phyloP scores from a whole-genome alignment of 2,888 invertebrate species.

The Sarcophaga subvicina region DNA sequence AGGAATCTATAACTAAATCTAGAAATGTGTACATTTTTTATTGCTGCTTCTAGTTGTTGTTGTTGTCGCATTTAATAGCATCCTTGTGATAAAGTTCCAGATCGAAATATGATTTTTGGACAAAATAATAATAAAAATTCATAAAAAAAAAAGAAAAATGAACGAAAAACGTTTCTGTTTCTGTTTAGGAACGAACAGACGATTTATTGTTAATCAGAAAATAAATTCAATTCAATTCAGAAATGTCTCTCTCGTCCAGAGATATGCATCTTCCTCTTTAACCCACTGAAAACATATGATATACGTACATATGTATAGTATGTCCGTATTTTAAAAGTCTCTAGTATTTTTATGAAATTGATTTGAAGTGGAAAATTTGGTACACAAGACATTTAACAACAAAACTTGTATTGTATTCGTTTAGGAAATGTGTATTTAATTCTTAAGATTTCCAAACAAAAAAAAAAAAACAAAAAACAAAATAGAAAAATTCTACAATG shows the following conservation, averaged over 20 bases:
- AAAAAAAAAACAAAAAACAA: neutral
- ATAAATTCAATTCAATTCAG: constrained; percentile 57
- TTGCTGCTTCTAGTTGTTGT: neutral
- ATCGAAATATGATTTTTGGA: constrained; percentile 14
- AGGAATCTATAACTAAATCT: constrained; percentile 56
- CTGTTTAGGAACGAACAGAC: constrained; percentile 72
- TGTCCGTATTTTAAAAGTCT: neutral
- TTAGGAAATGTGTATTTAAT: neutral
- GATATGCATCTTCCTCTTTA: neutral
- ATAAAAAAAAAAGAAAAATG: constrained; percentile 41
- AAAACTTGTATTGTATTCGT: neutral
- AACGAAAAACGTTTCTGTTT: constrained; percentile 43
- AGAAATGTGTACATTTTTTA: constrained; percentile 35
- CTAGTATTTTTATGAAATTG: constrained; percentile 33
- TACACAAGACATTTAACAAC: constrained; percentile 44
- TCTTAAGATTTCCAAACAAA: neutral
- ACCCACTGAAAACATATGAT: constrained; percentile 23
- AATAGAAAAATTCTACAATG: neutral
- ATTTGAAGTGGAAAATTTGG: constrained; percentile 56
- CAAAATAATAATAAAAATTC: constrained; percentile 36
- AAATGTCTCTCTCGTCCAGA: constrained; percentile 10
- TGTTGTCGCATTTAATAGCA: constrained; percentile 30
- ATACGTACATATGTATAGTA: neutral
- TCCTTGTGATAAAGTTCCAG: constrained; percentile 50
- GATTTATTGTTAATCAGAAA: constrained; percentile 78